These are phyloP conservation scores for rabbit (Oryctolagus cuniculus) DNA, from an alignment of 2,113 vertebrate species.

Conservation along the genomic window DNA sequence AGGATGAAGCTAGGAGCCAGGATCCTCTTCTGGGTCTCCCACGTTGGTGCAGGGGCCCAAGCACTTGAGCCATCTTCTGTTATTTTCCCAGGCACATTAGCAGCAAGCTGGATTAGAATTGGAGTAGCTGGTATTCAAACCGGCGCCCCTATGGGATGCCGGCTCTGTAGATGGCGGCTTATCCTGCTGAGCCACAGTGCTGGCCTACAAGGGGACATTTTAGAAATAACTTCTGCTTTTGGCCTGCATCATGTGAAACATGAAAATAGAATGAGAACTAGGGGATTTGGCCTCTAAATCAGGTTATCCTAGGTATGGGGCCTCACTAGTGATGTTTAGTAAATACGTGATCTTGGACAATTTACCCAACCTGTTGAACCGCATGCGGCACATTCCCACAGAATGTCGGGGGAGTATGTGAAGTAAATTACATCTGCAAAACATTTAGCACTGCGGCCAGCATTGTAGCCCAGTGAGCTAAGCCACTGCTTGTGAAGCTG, in stretches of 20 bases:
- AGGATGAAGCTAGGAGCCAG: too few relatives aligned
- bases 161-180: too few relatives aligned
- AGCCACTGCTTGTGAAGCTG: too few relatives aligned
- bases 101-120: too few relatives aligned
- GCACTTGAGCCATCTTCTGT: too few relatives aligned
- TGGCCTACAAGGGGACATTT: slow-evolving; percentile 9
- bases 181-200: neutral
- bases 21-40: too few relatives aligned
- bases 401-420: neutral
- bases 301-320: neutral
- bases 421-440: slow-evolving; percentile 28
- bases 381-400: neutral
- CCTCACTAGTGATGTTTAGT: neutral
- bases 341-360: neutral
- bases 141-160: too few relatives aligned
- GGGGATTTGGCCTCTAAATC: neutral
- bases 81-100: too few relatives aligned
- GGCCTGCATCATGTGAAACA: neutral
- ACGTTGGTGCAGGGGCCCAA: too few relatives aligned
- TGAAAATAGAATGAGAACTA: neutral
- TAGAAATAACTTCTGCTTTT: slow-evolving; percentile 44
- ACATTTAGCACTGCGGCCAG: neutral
- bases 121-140: too few relatives aligned
- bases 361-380: neutral
- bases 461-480: too few relatives aligned